A percentile compares a stretch with the other conserved stretches of the same genome.
These are phyloP conservation scores for Dolichomitus sp. DNA, from an alignment of 2,888 invertebrate species.

Conservation along the genomic window DNA sequence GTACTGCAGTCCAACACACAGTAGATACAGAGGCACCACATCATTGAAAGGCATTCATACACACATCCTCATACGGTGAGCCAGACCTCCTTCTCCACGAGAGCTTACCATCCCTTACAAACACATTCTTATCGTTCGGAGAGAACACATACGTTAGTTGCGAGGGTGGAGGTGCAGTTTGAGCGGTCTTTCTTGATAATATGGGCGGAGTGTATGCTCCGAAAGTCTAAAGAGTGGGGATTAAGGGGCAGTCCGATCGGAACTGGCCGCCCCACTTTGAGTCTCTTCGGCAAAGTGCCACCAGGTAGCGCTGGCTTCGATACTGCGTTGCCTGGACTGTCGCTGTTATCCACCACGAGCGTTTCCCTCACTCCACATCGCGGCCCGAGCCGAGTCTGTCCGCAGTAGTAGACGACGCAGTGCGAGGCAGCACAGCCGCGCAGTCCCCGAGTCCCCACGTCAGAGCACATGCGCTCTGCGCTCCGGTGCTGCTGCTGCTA, in stretches of 20 bases:
- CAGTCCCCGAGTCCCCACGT: conserved; percentile 64
- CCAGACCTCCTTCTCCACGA: conserved; percentile 5
- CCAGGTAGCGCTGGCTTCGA: conserved; percentile 73
- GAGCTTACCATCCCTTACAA: conserved; percentile 7
- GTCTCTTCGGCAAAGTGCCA: conserved; percentile 67
- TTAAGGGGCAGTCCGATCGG: conserved; percentile 72
- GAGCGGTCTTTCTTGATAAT: conserved; percentile 29
- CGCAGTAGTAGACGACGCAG: conserved; percentile 59
- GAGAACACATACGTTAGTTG: neutral
- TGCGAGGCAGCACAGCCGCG: conserved; percentile 59
- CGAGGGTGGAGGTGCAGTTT: conserved; percentile 22
- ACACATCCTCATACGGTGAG: conserved; percentile 19
- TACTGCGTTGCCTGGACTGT: conserved; percentile 70
- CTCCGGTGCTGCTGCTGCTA: conserved; percentile 30
- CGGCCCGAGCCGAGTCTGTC: conserved; percentile 72
- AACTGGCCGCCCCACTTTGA: conserved; percentile 72
- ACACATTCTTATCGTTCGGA: conserved; percentile 19
- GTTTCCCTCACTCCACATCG: conserved; percentile 84
- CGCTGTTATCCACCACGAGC: conserved; percentile 68
- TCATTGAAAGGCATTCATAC: conserved; percentile 13
- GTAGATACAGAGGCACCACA: conserved; percentile 22
- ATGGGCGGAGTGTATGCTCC: conserved; percentile 53
- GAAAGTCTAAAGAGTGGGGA: conserved; percentile 67
- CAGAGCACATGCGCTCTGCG: conserved; percentile 69
- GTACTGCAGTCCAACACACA: neutral